Conservation (phyloP, 2,797 vertebrate genomes). For the Thalassophryne amazonica region DNA sequence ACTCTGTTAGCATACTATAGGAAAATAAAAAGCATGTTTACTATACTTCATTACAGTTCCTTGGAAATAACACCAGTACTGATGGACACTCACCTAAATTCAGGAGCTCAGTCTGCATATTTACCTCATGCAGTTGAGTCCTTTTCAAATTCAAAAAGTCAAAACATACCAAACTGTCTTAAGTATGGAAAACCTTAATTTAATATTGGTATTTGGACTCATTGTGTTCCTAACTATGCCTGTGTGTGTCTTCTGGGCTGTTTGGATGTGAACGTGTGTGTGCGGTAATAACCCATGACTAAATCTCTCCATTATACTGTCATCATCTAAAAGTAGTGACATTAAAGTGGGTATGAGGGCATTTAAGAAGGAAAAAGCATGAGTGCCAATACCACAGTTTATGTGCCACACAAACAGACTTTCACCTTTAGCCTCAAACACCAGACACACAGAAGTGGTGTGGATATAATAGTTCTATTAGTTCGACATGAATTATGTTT, state of each 20-base stretch:
- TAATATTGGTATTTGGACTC: slow-evolving; percentile 45
- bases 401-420: slow-evolving; percentile 53
- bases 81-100: background rate
- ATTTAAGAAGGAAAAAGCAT: slow-evolving; percentile 42
- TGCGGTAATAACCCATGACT: slow-evolving; percentile 68
- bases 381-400: slow-evolving; percentile 54
- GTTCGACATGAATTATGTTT: slow-evolving; percentile 17
- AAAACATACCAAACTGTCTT: slow-evolving; percentile 31
- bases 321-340: slow-evolving; percentile 67
- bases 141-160: slow-evolving; percentile 46
- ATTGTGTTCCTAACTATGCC: slow-evolving; percentile 31
- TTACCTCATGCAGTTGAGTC: slow-evolving; percentile 27
- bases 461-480: slow-evolving; percentile 4
- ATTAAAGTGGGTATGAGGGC: slow-evolving; percentile 63
- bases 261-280: slow-evolving; percentile 38
- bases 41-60: too few species aligned
- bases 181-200: slow-evolving; percentile 38
- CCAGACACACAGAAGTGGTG: slow-evolving; percentile 18
- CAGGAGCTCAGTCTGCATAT: background rate
- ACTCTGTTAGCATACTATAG: too few species aligned
- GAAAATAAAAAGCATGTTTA: too few species aligned
- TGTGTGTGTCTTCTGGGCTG: slow-evolving; percentile 14
- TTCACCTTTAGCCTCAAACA: slow-evolving; percentile 59
- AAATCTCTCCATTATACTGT: slow-evolving; percentile 65
- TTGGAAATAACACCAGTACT: too few species aligned